phyloP scores from a whole-genome alignment of 2,113 vertebrate species.

The Actenoides hombroni region DNA sequence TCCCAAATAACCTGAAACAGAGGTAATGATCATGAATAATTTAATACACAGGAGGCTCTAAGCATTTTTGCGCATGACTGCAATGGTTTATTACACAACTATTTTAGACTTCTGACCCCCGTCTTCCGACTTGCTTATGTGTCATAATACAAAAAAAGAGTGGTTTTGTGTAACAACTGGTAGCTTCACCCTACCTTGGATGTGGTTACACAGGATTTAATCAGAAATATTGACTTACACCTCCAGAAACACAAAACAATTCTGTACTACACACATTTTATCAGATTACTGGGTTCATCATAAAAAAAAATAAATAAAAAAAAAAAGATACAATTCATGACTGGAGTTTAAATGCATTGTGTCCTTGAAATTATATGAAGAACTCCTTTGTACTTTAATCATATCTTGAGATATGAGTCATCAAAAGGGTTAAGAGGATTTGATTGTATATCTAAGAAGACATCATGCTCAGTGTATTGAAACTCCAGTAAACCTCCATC shows the following conservation, averaged over 20 bases:
- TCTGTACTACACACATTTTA: conserved; percentile 82
- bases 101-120: background rate
- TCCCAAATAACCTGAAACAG: conserved; percentile 95
- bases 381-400: conserved; percentile 95
- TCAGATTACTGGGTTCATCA: conserved; percentile 82
- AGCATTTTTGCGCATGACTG: conserved; percentile 44
- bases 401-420: conserved; percentile 97
- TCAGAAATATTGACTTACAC: conserved; percentile 79
- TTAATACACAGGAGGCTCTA: conserved; percentile 6
- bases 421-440: conserved; percentile 98
- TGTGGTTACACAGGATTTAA: conserved; percentile 65
- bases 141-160: background rate
- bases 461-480: conserved; percentile 96
- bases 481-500: conserved; percentile 91
- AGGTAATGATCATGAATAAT: conserved; percentile 58
- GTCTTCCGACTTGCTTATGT: conserved; percentile 23
- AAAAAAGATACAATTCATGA: conserved; percentile 81
- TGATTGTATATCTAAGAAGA: conserved; percentile 98
- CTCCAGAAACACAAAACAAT: conserved; percentile 80
- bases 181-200: conserved; percentile 67
- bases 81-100: conserved; percentile 40
- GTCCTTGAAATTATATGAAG: conserved; percentile 89
- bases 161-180: conserved; percentile 35
- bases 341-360: conserved; percentile 84
- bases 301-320: conserved; percentile 76